Conservation (phyloP, 2,888 invertebrate species). For the Cistogaster globosa region DNA sequence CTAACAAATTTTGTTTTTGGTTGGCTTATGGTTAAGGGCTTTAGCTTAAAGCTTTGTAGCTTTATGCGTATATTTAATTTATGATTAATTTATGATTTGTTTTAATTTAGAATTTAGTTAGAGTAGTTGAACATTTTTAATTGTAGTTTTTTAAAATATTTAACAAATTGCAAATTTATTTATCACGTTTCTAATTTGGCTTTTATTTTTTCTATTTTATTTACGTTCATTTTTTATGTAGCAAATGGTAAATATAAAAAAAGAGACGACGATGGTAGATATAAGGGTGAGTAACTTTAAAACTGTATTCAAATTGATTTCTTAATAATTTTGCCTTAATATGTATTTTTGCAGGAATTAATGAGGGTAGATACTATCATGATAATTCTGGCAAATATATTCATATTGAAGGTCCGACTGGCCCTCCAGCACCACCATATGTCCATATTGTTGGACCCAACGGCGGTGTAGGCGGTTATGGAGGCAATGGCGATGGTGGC, state of each 20-base stretch:
- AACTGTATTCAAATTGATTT: no score
- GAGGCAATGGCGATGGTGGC: conserved; percentile 77
- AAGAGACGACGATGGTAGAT: conserved; percentile 73
- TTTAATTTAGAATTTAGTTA: conserved; percentile 18
- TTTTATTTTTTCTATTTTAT: conserved; percentile 60
- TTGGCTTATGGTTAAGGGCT: conserved; percentile 69
- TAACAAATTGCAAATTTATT: not conserved
- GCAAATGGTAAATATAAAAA: conserved; percentile 78
- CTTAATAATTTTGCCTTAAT: not conserved
- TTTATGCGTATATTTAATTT: not conserved
- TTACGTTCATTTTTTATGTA: conserved; percentile 72
- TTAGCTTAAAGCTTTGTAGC: conserved; percentile 55
- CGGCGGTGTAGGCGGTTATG: conserved; percentile 78
- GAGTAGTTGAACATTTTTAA: conserved; percentile 5
- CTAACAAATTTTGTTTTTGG: conserved; percentile 61
- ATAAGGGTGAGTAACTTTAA: conserved; percentile 75
- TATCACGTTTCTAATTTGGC: not conserved
- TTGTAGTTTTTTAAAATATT: conserved; percentile 11
- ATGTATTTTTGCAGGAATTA: conserved; percentile 71
- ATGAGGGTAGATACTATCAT: conserved; percentile 80
- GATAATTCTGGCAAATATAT: conserved; percentile 82
- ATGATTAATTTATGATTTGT: conserved; percentile 1
- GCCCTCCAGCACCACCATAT: conserved; percentile 81
- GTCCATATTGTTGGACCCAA: conserved; percentile 80
- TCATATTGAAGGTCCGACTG: conserved; percentile 82